Evolutionary conservation across 2,113 vertebrate species (phyloP).

Genomic region (Erythrolamprus reginae): DNA sequence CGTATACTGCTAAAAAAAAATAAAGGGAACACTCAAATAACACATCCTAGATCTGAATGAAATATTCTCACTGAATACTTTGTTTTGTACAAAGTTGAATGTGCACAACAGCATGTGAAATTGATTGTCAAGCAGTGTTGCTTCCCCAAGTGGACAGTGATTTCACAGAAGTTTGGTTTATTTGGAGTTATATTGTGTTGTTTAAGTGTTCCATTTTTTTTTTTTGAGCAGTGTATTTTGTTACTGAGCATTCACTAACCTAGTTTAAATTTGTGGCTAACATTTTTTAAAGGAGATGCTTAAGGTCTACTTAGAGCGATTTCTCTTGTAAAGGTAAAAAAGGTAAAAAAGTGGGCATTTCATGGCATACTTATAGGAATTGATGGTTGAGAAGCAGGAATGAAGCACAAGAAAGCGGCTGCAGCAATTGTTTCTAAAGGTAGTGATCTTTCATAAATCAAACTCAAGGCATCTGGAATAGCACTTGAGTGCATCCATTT

Average conservation of each 20-base stretch:
- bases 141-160: too few relatives aligned
- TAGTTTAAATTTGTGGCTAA: not conserved
- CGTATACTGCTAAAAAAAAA: too few relatives aligned
- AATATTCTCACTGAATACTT: too few relatives aligned
- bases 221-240: too few relatives aligned
- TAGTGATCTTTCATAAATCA: not conserved
- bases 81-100: too few relatives aligned
- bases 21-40: too few relatives aligned
- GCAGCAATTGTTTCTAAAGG: not conserved
- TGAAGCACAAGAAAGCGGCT: not conserved
- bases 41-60: too few relatives aligned
- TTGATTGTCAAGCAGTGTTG: too few relatives aligned
- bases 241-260: not conserved
- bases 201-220: too few relatives aligned
- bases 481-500: conserved; percentile 8
- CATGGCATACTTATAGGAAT: not conserved
- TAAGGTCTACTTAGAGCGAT: not conserved
- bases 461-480: not conserved
- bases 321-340: not conserved
- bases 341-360: not conserved
- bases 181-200: too few relatives aligned
- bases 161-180: too few relatives aligned
- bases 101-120: too few relatives aligned
- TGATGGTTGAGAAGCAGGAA: not conserved
- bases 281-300: not conserved